Conservation (phyloP, 2,113 vertebrate species). For the Otolemur garnettii region DNA sequence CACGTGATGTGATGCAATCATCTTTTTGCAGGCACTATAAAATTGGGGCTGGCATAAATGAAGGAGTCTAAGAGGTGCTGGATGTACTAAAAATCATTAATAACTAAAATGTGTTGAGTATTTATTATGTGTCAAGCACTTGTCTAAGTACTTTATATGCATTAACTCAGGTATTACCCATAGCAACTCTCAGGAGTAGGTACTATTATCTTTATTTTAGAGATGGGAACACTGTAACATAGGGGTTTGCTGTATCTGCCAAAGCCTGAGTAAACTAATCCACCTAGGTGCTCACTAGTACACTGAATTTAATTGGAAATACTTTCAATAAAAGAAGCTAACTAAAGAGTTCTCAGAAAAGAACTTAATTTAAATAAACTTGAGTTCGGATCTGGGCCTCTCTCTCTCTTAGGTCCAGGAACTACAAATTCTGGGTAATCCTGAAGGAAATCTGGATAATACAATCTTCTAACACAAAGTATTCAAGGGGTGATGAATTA, state of each 20-base stretch:
- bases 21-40: background rate
- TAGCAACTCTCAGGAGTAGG: background rate
- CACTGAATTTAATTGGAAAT: background rate
- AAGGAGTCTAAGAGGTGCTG: background rate
- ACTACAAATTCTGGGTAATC: background rate
- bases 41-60: background rate
- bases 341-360: background rate
- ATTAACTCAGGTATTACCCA: background rate
- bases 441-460: background rate
- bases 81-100: background rate
- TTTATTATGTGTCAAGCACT: background rate
- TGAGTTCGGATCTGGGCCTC: background rate
- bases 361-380: slow-evolving; percentile 27
- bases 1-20: background rate
- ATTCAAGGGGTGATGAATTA: background rate
- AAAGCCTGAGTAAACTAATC: background rate
- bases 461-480: background rate
- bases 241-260: background rate
- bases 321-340: background rate
- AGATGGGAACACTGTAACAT: background rate
- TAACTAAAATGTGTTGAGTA: background rate
- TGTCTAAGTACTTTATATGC: background rate
- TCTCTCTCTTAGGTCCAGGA: background rate
- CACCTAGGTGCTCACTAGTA: background rate
- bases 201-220: background rate